A percentile compares a stretch with the other conserved stretches of the same genome.
Evolutionary conservation across 1,140 invertebrate genomes (phyloP).

Genomic region (Macrotrachela quadricornifera): DNA sequence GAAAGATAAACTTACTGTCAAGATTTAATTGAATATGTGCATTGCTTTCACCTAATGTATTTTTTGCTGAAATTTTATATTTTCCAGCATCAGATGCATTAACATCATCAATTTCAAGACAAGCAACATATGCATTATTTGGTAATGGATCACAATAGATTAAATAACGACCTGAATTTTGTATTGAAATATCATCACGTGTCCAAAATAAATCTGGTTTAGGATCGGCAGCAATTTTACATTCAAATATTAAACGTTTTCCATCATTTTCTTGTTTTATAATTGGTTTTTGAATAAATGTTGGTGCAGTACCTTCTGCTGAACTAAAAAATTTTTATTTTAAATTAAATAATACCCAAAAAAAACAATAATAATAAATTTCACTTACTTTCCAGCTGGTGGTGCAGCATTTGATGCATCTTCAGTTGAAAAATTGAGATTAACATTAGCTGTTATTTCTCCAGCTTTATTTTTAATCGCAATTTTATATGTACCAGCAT

Average conservation of each 20-base stretch:
- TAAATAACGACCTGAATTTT: background rate
- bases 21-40: constrained; percentile 86
- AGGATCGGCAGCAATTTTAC: constrained; percentile 71
- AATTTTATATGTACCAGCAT: constrained; percentile 80
- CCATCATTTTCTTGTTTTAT: constrained; percentile 90
- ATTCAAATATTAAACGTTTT: constrained; percentile 72
- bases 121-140: constrained; percentile 3
- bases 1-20: constrained; percentile 67
- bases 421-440: constrained; percentile 89
- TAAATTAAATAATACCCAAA: background rate
- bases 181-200: constrained; percentile 42
- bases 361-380: background rate
- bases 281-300: constrained; percentile 83
- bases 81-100: constrained; percentile 88
- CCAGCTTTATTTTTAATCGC: constrained; percentile 84
- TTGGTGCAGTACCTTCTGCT: constrained; percentile 71
- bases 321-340: background rate
- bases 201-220: constrained; percentile 66
- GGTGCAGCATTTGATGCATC: constrained; percentile 18
- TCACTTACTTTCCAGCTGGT: background rate
- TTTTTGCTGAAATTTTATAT: constrained; percentile 83
- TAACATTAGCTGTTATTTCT: constrained; percentile 81
- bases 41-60: constrained; percentile 81
- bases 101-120: constrained; percentile 48
- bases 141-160: constrained; percentile 8